Base-by-base conservation (phyloP, 2,797 vertebrate species). In the Anguilla anguilla region DNA sequence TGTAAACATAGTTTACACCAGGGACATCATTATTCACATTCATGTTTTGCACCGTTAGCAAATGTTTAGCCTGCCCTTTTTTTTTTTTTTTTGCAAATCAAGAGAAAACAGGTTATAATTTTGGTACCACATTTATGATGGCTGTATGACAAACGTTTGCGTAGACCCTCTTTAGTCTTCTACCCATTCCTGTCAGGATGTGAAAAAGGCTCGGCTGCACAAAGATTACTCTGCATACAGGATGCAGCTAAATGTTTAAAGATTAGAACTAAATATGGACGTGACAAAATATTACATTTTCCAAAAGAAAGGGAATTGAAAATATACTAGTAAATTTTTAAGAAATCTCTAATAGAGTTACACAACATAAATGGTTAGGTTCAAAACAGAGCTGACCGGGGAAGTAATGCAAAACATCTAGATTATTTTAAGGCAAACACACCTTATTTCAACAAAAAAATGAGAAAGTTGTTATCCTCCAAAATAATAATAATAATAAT, bases 381-480 rank as follows among this genome's bases (percentile, higher is more conserved):
- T 90, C 35, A n/a, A 89, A 91, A 90, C 83, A 89, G 87, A 82
- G 88, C 86, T 31, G 87, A 89, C 79, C 72, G 85, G 85, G 84
- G 69, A 74, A 84, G 55, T 77, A 81, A 88, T 88, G 39, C 53
- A 85, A 89, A 79, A 53, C 87, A 89, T 90, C 83, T 84, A 88
- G 89, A 89, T 88, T 0, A 85, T 89, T 92, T 91, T 89, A 90
- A 85, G 91, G 88, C 89, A 88, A 91, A 87, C 88, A 89, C 85
- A 88, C 87, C 90, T 88, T 90, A 55, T 88, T 87, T 64, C 85
- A 90, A 87, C 31, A 83, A 85, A 86, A 83, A 87, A 74, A 67
- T 46, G 1, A 86, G 82, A 67, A 31, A 86, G 22, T 86, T 53
- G 67, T 61, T 25, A n/a, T 79, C 81, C 64, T 57, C 69, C 67